Evolutionary conservation across 2,797 vertebrate genomes (phyloP).

Genomic region (Cryptoblepharus egeriae): DNA sequence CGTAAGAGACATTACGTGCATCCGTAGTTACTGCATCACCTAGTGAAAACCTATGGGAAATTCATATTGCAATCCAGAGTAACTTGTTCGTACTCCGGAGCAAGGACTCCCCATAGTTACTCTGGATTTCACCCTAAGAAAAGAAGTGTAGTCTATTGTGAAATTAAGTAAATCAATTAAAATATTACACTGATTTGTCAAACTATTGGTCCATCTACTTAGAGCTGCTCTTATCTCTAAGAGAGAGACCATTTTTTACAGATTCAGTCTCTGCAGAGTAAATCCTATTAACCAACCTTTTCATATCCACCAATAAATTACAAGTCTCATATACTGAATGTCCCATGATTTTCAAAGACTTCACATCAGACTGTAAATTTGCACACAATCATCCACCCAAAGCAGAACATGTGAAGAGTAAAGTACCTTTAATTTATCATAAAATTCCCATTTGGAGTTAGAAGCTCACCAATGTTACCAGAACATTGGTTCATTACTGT

Average conservation of each 20-base stretch:
- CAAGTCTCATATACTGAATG: constrained; percentile 4
- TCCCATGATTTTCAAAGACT: constrained; percentile 26
- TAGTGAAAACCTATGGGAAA: too few relatives aligned
- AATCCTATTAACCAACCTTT: not conserved
- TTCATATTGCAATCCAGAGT: too few relatives aligned
- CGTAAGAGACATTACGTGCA: too few relatives aligned
- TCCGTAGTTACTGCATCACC: too few relatives aligned
- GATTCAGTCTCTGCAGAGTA: not conserved
- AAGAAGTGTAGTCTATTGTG: not conserved
- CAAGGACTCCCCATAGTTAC: too few relatives aligned
- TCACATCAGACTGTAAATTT: constrained; percentile 16
- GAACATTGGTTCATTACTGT: constrained; percentile 49
- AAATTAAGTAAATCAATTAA: not conserved
- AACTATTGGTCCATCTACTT: not conserved
- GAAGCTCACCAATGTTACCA: constrained; percentile 44
- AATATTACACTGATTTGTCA: not conserved
- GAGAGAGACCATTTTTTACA: not conserved
- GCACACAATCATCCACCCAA: constrained; percentile 22
- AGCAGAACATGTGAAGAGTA: constrained; percentile 24
- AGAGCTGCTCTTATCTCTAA: not conserved
- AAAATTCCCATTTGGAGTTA: not conserved
- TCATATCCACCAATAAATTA: not conserved
- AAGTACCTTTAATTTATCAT: constrained; percentile 44
- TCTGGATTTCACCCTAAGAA: too few relatives aligned
- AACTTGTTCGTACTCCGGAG: too few relatives aligned